These are phyloP conservation scores for Xylocampa areola DNA, from an alignment of 2,888 invertebrate species.

Conservation along the genomic window DNA sequence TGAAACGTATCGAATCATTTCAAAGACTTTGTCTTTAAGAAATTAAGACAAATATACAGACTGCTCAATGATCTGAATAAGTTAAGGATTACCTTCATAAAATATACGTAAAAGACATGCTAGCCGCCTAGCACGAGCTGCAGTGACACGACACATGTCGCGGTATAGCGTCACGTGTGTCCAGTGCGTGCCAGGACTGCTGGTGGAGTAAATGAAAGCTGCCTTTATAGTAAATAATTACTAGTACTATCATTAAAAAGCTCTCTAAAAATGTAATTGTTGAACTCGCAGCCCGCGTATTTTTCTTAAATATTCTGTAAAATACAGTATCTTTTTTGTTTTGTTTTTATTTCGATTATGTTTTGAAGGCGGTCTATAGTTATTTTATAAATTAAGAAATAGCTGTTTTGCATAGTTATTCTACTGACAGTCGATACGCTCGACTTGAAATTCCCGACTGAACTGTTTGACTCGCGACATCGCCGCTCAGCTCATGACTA, in stretches of 20 bases:
- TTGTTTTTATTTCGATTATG: too few species aligned
- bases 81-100: conserved; percentile 12
- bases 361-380: too few species aligned
- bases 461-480: too few species aligned
- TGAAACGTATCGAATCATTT: conserved; percentile 42
- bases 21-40: conserved; percentile 17
- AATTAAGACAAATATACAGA: conserved; percentile 37
- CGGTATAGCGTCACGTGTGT: too few species aligned
- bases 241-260: conserved; percentile 11
- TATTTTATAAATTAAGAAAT: too few species aligned
- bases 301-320: too few species aligned
- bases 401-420: too few species aligned
- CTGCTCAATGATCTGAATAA: conserved; percentile 51
- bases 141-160: neutral
- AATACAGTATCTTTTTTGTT: too few species aligned
- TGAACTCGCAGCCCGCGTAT: neutral
- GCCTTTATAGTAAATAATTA: neutral
- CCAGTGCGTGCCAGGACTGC: neutral
- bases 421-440: too few species aligned
- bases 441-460: too few species aligned
- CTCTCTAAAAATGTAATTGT: conserved; percentile 30
- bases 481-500: too few species aligned
- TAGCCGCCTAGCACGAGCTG: neutral
- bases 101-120: conserved; percentile 17
- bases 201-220: neutral